Conservation (phyloP, 2,888 invertebrate genomes). For the Calameuta idolon region DNA sequence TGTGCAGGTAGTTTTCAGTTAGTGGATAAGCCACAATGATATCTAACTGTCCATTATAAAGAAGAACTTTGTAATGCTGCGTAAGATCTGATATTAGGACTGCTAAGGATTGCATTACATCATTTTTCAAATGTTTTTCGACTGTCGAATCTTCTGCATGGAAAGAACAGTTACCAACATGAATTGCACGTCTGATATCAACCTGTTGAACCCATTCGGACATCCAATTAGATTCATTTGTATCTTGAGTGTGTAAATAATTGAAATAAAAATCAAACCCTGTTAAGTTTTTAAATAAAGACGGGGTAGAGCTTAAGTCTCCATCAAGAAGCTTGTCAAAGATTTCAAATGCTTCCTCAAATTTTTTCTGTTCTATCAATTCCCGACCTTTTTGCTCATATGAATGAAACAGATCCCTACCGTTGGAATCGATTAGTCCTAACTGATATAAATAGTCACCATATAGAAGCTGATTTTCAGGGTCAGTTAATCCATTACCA, state of each 20-base stretch:
- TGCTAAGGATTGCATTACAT: slow-evolving; percentile 86
- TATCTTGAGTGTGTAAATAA: slow-evolving; percentile 74
- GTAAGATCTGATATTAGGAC: slow-evolving; percentile 78
- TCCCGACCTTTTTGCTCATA: slow-evolving; percentile 72
- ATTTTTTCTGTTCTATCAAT: slow-evolving; percentile 75
- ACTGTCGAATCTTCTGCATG: slow-evolving; percentile 74
- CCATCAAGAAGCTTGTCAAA: slow-evolving; percentile 81
- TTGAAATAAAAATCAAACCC: slow-evolving; percentile 84
- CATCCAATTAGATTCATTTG: slow-evolving; percentile 70
- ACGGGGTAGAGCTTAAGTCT: slow-evolving; percentile 72
- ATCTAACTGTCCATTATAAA: slow-evolving; percentile 93
- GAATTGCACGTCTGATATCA: slow-evolving; percentile 79
- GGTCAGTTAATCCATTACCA: slow-evolving; percentile 86
- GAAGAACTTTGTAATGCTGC: slow-evolving; percentile 77
- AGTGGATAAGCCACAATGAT: slow-evolving; percentile 91
- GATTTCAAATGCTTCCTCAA: slow-evolving; percentile 77
- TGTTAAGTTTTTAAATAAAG: slow-evolving; percentile 79
- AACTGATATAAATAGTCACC: slow-evolving; percentile 84
- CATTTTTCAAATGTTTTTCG: slow-evolving; percentile 77
- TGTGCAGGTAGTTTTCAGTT: slow-evolving; percentile 81
- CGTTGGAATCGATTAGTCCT: slow-evolving; percentile 78
- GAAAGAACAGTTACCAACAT: slow-evolving; percentile 86
- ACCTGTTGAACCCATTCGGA: slow-evolving; percentile 74
- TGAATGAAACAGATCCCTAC: slow-evolving; percentile 71
- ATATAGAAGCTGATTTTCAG: slow-evolving; percentile 81